Percentiles rank a stretch among this genome's conserved stretches.
These are phyloP conservation scores for Harpagus bidentatus DNA, from an alignment of 2,113 vertebrate species.

Conservation along the genomic window DNA sequence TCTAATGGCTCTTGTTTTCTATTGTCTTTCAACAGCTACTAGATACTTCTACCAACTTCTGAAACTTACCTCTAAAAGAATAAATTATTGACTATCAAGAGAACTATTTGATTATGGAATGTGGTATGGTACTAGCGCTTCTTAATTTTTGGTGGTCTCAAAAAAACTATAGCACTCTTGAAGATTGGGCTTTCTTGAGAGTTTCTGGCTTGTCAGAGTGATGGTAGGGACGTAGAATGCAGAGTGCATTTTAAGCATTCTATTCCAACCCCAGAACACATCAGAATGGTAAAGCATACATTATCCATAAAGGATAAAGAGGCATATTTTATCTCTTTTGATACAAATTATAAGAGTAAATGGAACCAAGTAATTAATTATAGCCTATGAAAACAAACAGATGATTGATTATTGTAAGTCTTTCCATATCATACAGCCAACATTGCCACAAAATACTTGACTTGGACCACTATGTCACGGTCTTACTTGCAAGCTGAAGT, in stretches of 20 bases:
- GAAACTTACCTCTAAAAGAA: not conserved
- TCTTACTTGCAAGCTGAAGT: not conserved
- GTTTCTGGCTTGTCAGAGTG: not conserved
- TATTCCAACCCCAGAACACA: not conserved
- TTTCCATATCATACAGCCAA: not conserved
- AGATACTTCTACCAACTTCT: not conserved
- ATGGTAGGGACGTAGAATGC: not conserved
- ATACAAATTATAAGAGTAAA: not conserved
- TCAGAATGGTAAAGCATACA: not conserved
- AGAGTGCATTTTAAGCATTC: not conserved
- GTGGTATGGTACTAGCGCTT: not conserved
- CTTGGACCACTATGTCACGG: fast-evolving
- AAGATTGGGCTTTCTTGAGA: not conserved
- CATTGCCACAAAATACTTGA: not conserved
- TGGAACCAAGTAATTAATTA: not conserved
- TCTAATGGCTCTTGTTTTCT: not conserved
- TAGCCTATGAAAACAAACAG: not conserved
- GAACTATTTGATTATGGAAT: not conserved
- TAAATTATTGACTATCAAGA: not conserved
- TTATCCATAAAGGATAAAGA: not conserved
- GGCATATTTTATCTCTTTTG: not conserved
- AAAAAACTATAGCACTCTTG: not conserved
- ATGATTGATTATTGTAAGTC: not conserved
- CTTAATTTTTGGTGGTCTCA: not conserved
- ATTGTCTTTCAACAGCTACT: not conserved